Evolutionary conservation across 2,113 vertebrate genomes (phyloP).

Genomic region (Hydrochoerus hydrochaeris): DNA sequence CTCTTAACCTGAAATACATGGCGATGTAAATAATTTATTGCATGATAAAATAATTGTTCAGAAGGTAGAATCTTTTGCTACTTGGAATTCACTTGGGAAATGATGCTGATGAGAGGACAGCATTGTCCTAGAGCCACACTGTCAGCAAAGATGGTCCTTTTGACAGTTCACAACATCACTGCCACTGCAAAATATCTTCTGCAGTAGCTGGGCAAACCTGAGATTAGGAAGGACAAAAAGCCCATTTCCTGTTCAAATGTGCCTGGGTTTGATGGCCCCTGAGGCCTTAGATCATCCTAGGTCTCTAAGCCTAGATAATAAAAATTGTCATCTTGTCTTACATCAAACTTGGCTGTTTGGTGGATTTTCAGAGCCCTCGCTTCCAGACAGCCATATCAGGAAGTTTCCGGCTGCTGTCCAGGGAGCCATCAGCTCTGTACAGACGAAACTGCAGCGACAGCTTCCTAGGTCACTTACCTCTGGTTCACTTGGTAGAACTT

Average conservation of each 20-base stretch:
- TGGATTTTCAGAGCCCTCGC: not conserved
- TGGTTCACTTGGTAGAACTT: not conserved
- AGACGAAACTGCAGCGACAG: not conserved
- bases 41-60: not conserved
- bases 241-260: not conserved
- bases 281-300: not conserved
- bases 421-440: not conserved
- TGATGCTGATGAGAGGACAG: not conserved
- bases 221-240: not conserved
- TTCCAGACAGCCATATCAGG: not conserved
- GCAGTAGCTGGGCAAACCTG: not conserved
- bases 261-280: not conserved
- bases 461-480: not conserved
- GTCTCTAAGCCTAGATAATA: not conserved
- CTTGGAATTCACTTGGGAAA: not conserved
- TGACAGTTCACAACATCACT: not conserved
- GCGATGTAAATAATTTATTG: not conserved
- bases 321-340: not conserved
- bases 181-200: not conserved
- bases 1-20: not conserved
- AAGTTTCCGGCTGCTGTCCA: not conserved
- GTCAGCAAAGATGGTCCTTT: not conserved
- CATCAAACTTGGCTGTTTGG: not conserved
- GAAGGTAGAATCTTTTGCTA: not conserved
- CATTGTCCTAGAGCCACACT: rapidly evolving